These are phyloP conservation scores for Balaeniceps rex DNA, from an alignment of 2,113 vertebrate genomes.

Conservation along the genomic window DNA sequence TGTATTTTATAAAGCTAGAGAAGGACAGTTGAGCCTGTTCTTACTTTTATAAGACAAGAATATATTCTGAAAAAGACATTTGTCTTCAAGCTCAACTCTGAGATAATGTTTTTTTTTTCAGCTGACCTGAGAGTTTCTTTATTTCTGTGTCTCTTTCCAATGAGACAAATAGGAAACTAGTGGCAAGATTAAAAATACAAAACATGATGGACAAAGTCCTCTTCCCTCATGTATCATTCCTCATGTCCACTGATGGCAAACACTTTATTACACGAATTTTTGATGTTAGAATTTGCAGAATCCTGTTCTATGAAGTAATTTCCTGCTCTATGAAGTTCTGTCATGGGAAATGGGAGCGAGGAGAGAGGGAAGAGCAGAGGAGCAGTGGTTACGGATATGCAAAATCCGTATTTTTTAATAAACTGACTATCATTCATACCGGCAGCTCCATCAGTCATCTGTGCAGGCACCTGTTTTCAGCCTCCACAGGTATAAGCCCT, in stretches of 20 bases:
- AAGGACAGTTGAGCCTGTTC: not conserved
- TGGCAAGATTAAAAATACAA: not conserved
- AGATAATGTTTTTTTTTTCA: not conserved
- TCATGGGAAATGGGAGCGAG: not conserved
- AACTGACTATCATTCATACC: not conserved
- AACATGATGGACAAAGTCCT: not conserved
- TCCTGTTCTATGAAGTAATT: not conserved
- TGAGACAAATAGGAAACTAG: constrained; percentile 8
- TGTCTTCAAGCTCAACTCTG: not conserved
- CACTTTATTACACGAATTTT: not conserved
- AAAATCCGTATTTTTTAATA: not conserved
- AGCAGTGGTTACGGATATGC: not conserved
- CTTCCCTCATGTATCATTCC: not conserved
- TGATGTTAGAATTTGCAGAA: not conserved
- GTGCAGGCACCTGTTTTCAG: not conserved
- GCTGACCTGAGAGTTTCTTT: constrained; percentile 12
- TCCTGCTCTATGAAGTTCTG: not conserved
- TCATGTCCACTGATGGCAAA: not conserved
- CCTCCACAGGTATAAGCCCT: not conserved
- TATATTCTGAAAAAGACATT: not conserved
- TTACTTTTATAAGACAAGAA: not conserved
- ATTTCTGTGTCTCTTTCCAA: constrained; percentile 11
- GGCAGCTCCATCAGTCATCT: not conserved
- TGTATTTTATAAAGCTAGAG: not conserved
- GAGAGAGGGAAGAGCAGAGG: not conserved